Evolutionary conservation across 1,140 invertebrate species (phyloP).

Genomic region (Thalassaphorura encarpata): DNA sequence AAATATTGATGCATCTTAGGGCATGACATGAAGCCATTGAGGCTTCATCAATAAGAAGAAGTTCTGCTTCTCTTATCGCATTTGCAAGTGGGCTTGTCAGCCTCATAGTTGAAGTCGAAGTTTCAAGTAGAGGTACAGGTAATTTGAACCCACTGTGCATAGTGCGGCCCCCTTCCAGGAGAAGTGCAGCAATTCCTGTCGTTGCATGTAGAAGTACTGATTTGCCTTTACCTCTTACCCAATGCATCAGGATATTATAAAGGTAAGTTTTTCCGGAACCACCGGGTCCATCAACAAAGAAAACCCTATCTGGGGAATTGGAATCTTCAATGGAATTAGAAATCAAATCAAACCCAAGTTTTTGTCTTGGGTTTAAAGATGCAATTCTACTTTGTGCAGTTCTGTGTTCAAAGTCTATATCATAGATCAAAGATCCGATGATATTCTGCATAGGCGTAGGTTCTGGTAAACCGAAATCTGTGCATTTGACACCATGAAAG

Average conservation of each 20-base stretch:
- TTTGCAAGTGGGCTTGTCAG: conserved; percentile 7
- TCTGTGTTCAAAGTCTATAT: not conserved
- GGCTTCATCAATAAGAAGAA: conserved; percentile 34
- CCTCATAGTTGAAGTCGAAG: conserved; percentile 20
- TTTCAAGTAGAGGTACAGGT: conserved; percentile 21
- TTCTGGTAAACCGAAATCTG: not conserved
- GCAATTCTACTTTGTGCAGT: not conserved
- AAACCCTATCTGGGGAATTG: not conserved
- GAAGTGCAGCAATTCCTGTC: conserved; percentile 34
- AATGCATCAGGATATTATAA: conserved; percentile 12
- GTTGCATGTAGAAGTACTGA: conserved; percentile 25
- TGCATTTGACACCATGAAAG: not conserved
- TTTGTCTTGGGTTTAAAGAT: not conserved
- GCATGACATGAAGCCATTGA: conserved; percentile 28
- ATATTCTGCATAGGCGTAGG: not conserved
- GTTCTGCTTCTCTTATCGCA: conserved; percentile 12
- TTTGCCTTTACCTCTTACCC: conserved; percentile 6
- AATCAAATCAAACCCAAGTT: not conserved
- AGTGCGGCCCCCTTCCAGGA: conserved; percentile 31
- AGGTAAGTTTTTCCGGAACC: conserved; percentile 36
- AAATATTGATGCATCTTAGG: conserved; percentile 23
- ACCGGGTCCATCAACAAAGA: conserved; percentile 6
- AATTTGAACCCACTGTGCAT: conserved; percentile 24
- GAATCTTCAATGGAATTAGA: not conserved
- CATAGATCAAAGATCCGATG: not conserved